phyloP scores from a whole-genome alignment of 2,888 invertebrate species.

The Cylloceria caligata region DNA sequence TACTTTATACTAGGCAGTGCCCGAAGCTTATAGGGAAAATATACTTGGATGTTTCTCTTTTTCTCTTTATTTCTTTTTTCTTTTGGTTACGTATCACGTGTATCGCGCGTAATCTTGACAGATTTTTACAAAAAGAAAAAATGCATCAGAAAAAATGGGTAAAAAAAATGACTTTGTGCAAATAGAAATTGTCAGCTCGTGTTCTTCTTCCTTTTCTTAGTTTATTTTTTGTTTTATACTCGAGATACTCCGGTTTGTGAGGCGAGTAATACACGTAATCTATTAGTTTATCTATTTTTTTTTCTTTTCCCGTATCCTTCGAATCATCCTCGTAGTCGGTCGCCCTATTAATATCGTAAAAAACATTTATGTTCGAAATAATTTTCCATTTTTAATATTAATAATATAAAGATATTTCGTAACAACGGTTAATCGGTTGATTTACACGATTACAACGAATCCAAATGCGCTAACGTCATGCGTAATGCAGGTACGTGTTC shows the following conservation, averaged over 20 bases:
- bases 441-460: slow-evolving; percentile 23
- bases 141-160: slow-evolving; percentile 32
- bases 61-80: not conserved
- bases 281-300: not conserved
- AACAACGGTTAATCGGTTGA: slow-evolving; percentile 37
- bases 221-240: slow-evolving; percentile 14
- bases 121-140: slow-evolving; percentile 36
- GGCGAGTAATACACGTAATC: slow-evolving; percentile 3
- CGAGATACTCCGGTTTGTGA: slow-evolving; percentile 22
- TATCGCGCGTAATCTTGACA: slow-evolving; percentile 5
- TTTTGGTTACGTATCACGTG: slow-evolving; percentile 2
- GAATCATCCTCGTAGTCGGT: slow-evolving; percentile 24
- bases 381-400: slow-evolving; percentile 10
- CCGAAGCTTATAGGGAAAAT: slow-evolving; percentile 63
- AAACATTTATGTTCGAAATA: slow-evolving; percentile 49
- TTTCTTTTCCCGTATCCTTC: slow-evolving; percentile 3
- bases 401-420: slow-evolving; percentile 27
- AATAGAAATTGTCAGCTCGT: slow-evolving; percentile 31
- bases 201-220: not conserved
- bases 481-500: slow-evolving; percentile 54
- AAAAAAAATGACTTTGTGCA: slow-evolving; percentile 39
- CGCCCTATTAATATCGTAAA: slow-evolving; percentile 44
- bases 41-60: slow-evolving; percentile 21
- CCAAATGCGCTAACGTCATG: slow-evolving; percentile 9
- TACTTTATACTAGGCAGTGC: slow-evolving; percentile 68